phyloP scores from a whole-genome alignment of 2,113 vertebrate species.

The Corythaixoides concolor region DNA sequence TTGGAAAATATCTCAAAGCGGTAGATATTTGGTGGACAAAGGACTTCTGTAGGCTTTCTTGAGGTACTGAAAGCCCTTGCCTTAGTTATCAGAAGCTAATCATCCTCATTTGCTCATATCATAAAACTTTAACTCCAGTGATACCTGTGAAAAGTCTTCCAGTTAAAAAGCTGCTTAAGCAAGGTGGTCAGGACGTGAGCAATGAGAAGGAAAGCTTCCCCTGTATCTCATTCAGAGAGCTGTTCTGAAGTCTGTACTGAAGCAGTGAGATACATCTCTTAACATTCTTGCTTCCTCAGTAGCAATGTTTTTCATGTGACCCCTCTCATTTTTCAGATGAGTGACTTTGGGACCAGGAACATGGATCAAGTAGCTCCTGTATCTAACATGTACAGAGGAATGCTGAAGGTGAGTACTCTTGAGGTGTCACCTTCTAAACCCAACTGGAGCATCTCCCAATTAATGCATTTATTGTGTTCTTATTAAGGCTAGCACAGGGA shows the following conservation, averaged over 20 bases:
- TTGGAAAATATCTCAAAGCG: neutral
- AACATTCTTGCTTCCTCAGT: neutral
- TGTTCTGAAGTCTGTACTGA: neutral
- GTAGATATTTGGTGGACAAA: neutral
- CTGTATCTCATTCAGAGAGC: neutral
- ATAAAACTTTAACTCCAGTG: neutral
- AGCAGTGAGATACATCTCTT: neutral
- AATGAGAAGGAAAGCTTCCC: neutral
- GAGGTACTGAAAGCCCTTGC: neutral
- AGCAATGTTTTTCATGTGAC: neutral
- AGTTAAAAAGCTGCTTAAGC: neutral
- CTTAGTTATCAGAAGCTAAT: neutral
- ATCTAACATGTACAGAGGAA: conserved; percentile 73
- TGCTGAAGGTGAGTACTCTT: conserved; percentile 81
- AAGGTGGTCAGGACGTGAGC: neutral
- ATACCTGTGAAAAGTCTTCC: neutral
- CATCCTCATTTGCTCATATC: neutral
- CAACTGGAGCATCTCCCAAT: neutral
- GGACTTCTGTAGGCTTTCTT: neutral
- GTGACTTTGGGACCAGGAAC: conserved; percentile 79
- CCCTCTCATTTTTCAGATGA: conserved; percentile 74
- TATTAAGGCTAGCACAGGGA: neutral
- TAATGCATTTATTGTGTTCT: neutral
- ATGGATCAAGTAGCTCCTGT: conserved; percentile 87
- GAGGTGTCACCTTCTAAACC: neutral